Evolutionary conservation across 2,113 vertebrate genomes (phyloP).

Genomic region (Sorex fumeus): DNA sequence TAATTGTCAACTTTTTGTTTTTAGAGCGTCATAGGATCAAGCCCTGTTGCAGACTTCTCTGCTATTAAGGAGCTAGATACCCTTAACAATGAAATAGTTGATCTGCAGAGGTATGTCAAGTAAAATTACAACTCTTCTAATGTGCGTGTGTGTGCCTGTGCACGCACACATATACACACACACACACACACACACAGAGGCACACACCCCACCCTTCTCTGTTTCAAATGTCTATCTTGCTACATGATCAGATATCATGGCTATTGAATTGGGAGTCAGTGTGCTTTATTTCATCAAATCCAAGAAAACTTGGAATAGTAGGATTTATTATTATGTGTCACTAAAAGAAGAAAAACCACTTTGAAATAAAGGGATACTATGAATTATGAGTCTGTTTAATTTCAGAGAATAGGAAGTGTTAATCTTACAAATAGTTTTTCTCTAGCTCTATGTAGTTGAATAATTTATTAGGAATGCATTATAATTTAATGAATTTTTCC

Average conservation of each 20-base stretch:
- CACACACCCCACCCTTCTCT: neutral
- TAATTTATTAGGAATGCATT: conserved; percentile 15
- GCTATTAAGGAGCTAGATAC: conserved; percentile 99
- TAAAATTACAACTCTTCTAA: conserved; percentile 48
- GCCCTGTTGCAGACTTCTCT: conserved; percentile 96
- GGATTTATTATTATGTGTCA: conserved; percentile 2
- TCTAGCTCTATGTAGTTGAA: conserved; percentile 49
- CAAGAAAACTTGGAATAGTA: conserved; percentile 20
- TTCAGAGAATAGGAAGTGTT: conserved; percentile 1
- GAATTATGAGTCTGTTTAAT: conserved; percentile 48
- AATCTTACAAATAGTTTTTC: conserved; percentile 43
- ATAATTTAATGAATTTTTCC: conserved; percentile 27
- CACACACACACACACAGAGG: neutral
- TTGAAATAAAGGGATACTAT: neutral
- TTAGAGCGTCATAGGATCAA: conserved; percentile 90
- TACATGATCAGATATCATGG: conserved; percentile 40
- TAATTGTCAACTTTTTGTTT: conserved; percentile 83
- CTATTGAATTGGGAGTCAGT: conserved; percentile 37
- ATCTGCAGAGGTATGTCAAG: conserved; percentile 94
- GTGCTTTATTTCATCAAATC: conserved; percentile 47
- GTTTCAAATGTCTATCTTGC: conserved; percentile 62
- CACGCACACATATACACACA: too few species aligned
- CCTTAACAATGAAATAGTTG: conserved; percentile 98
- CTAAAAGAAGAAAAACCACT: conserved; percentile 46
- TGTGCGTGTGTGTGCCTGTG: neutral